phyloP scores from a whole-genome alignment of 2,113 vertebrate genomes.

The Lamprotornis superbus region DNA sequence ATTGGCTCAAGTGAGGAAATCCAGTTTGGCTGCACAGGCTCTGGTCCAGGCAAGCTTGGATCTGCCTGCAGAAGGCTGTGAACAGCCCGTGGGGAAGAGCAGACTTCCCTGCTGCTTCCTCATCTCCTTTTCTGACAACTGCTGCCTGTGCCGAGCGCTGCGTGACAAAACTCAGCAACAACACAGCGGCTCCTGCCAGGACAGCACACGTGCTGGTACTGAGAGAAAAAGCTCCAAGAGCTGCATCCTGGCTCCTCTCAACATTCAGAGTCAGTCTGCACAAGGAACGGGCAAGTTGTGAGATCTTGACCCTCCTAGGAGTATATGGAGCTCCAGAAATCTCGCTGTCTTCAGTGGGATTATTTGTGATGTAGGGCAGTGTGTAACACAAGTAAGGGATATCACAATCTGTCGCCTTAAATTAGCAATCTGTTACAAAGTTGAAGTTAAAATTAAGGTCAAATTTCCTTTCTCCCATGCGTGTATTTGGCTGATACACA shows the following conservation, averaged over 20 bases:
- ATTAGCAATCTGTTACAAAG: constrained; percentile 44
- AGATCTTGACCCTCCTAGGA: not conserved
- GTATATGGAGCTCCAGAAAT: not conserved
- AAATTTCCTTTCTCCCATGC: constrained; percentile 29
- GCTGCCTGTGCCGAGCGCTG: rapidly evolving
- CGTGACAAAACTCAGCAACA: not conserved
- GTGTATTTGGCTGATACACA: constrained; percentile 17
- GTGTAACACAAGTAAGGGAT: not conserved
- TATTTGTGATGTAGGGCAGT: not conserved
- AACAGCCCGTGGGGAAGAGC: not conserved
- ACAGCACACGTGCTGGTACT: not conserved
- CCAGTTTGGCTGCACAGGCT: not conserved
- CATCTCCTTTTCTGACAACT: not conserved
- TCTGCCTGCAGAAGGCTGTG: not conserved
- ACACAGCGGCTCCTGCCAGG: not conserved
- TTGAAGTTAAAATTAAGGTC: constrained; percentile 46
- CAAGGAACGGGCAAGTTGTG: not conserved
- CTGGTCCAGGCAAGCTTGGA: not conserved
- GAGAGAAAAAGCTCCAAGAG: not conserved
- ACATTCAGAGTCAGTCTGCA: not conserved
- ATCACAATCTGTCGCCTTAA: constrained; percentile 36
- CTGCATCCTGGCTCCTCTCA: not conserved
- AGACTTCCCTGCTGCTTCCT: not conserved
- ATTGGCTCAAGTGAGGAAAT: not conserved
- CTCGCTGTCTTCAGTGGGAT: not conserved